phyloP scores from a whole-genome alignment of 2,888 invertebrate species.

The Sminthurinus aureus region DNA sequence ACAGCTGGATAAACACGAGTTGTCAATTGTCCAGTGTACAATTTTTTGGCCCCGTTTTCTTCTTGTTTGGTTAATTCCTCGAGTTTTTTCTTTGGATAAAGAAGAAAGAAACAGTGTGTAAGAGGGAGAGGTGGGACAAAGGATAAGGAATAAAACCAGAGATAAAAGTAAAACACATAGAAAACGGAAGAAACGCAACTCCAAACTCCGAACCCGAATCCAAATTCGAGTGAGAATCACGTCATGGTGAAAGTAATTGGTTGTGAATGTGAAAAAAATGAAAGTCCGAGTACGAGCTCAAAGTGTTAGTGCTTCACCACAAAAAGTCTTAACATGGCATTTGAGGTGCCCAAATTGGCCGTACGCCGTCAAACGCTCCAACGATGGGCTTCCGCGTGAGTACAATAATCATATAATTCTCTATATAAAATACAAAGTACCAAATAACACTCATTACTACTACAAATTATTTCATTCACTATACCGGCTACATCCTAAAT shows the following conservation, averaged over 20 bases:
- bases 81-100: too few species aligned
- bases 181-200: constrained; percentile 2
- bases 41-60: too few species aligned
- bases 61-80: too few species aligned
- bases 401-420: too few species aligned
- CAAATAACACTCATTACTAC: not conserved
- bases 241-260: constrained; percentile 22
- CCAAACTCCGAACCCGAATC: too few species aligned
- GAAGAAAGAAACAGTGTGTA: too few species aligned
- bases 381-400: constrained; percentile 60
- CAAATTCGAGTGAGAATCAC: not conserved
- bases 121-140: too few species aligned
- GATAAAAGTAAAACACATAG: not conserved
- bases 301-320: not conserved
- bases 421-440: not conserved
- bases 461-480: not conserved
- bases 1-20: too few species aligned
- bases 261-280: constrained; percentile 14
- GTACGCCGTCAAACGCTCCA: constrained; percentile 51
- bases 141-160: not conserved
- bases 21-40: too few species aligned
- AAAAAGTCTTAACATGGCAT: constrained; percentile 30
- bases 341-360: constrained; percentile 39
- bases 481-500: not conserved
- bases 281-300: not conserved